Evolutionary conservation across 1,140 invertebrate genomes (phyloP), one percentile per base, ranked within the genome.

Genomic region (Dermatophagoides farinae): DNA sequence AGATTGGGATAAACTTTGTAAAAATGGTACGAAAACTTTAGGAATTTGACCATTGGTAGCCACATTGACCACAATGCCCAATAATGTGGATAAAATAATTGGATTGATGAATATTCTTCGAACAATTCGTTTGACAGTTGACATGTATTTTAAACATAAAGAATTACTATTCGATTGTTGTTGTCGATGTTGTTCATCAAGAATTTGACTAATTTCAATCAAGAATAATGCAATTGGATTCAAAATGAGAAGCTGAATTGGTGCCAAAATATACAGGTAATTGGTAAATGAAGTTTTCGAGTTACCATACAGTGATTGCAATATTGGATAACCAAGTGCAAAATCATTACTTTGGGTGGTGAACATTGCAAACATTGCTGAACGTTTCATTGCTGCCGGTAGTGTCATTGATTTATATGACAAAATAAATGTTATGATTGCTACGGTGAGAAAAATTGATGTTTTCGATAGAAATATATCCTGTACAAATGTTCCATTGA

Each of bases 331-430:
- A 61, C 91, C 91, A 65, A 97, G 80, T 51, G 92, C 92, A 78
- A 97, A 96, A 73, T 97, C 92, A 79, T 97, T 97, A 70, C 88
- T 92, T 70, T 96, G 90, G 0, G 91, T 96, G 51, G 84, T 86
- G 71, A 96, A 95, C 66, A 97, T 96, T 23, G 86, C 86, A 77
- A 86, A 90, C 22, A 96, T 75, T 16, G 88, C 91, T 57, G 87
- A 86, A 67, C 82, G 79, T 5, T 31, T 6, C 5, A 55, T 55
- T 6, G 14, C n/a, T 5, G 1, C 14, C 1, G 14, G 1, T 14
- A 85, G 86, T 61, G 84, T 77, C 73, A 90, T 85, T 6, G 82
- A 70, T 9, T 86, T 85, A 70, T 81, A 80, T 9, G 82, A 82
- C 18, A 88, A 78, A 37, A 93, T 68, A 55, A 91, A 66, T 4